These are phyloP conservation scores for Chelidonichthys spinosus DNA, from an alignment of 2,797 vertebrate genomes.

Conservation along the genomic window DNA sequence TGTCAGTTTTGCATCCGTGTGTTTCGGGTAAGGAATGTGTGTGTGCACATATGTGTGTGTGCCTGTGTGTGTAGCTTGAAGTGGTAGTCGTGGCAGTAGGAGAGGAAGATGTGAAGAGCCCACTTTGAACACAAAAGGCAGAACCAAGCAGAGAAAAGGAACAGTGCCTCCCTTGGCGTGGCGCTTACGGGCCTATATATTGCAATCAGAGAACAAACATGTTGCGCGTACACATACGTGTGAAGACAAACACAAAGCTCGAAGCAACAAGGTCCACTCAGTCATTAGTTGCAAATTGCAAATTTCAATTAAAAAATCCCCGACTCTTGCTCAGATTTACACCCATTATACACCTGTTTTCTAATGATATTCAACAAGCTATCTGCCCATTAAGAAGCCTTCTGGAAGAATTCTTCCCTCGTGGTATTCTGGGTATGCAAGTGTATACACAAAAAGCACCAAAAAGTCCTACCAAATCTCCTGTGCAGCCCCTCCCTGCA, in stretches of 20 bases:
- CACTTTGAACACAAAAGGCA: constrained; percentile 61
- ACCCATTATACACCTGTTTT: constrained; percentile 40
- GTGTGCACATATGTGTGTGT: background rate
- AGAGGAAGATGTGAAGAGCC: constrained; percentile 33
- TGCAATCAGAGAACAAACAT: constrained; percentile 51
- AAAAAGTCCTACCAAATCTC: background rate
- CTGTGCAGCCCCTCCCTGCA: background rate
- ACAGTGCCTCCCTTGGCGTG: constrained; percentile 39
- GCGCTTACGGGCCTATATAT: constrained; percentile 22
- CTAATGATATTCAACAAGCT: constrained; percentile 14
- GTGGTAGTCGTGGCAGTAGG: constrained; percentile 29
- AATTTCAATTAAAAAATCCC: constrained; percentile 36
- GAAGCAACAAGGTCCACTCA: constrained; percentile 11
- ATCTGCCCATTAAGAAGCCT: constrained; percentile 13
- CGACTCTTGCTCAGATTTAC: constrained; percentile 20
- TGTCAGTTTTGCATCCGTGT: constrained; percentile 62
- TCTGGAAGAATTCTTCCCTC: constrained; percentile 18
- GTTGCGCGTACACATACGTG: constrained; percentile 16
- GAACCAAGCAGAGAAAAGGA: constrained; percentile 48
- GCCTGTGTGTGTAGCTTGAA: constrained; percentile 30
- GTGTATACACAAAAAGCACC: background rate
- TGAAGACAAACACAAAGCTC: constrained; percentile 19
- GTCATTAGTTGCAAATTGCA: constrained; percentile 1
- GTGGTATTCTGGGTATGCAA: constrained; percentile 6
- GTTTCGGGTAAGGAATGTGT: constrained; percentile 21